Base-by-base conservation (phyloP, 1,140 invertebrate species). In the Caenorhabditis remanei region DNA sequence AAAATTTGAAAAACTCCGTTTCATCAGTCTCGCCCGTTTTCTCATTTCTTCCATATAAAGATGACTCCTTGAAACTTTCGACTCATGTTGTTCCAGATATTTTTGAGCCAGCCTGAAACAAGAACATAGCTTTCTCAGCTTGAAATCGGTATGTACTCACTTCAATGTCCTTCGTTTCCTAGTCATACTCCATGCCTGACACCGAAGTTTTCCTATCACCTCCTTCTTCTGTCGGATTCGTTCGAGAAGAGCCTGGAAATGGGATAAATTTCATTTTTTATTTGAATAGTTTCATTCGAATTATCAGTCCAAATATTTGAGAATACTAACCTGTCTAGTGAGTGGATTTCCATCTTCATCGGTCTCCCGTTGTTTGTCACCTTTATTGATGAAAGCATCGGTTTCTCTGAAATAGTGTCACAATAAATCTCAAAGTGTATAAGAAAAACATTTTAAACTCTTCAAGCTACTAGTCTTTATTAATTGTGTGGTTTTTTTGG, bases 151-250 rank as follows among this genome's bases (percentile, higher is more conserved):
- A 86, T 32, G 0, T 32, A 83, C 89, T 82, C 61, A 93, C 92
- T 90, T 94, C 8, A 97, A 95, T 14, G 97, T 94, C 92, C 95
- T 95, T 9, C 97, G 93, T 93, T 98, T 98, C 89, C 96, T 95
- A 85, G 95, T 93, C 94, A 98, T 96, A 48, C 95, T 94, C 95
- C 97, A 96, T 4, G 97, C 96, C 91, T 98, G 96, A 88, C 96
- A 95, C 90, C 96, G 96, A 4, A 97, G 95, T 43, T 95, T 96
- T 84, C 95, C 95, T 58, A 98, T 94, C 0, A 98, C 96, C 93
- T 98, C 96, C 93, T 98, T 98, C 93, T 98, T 97, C 32, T 97
- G 93, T 88, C 96, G 95, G 67, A 99, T 95, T 90, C 96, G 97
- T 92, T 97, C 96, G 90, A 96, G 96, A 85, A 98, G 96, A 93